A percentile compares a stretch with the other conserved stretches of the same genome.
Conservation (phyloP, 1,140 invertebrate genomes). For the Leptopilina clavipes region DNA sequence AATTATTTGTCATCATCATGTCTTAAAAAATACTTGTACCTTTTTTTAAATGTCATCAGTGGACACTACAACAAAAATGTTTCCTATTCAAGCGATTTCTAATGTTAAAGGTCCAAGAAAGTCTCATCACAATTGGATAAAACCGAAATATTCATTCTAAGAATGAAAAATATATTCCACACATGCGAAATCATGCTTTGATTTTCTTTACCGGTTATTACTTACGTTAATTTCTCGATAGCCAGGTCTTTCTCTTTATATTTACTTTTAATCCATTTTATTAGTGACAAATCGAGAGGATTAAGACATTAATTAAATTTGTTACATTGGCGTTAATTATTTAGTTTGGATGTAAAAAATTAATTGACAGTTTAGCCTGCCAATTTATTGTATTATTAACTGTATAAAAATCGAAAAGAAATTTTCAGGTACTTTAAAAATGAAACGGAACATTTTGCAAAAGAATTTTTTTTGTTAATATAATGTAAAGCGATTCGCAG, state of each 20-base stretch:
- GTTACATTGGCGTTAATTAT: too few species aligned
- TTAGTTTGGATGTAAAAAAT: too few species aligned
- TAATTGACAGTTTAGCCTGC: too few species aligned
- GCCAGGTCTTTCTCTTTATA: constrained; percentile 35
- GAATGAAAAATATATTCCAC: constrained; percentile 37
- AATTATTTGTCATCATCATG: too few species aligned
- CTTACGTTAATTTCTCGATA: constrained; percentile 49
- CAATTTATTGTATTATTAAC: too few species aligned
- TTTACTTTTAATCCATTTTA: background rate
- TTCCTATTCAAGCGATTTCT: background rate
- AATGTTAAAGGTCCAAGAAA: constrained; percentile 3
- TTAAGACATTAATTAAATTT: too few species aligned
- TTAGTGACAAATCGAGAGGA: too few species aligned
- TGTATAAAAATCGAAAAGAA: too few species aligned
- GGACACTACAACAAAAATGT: background rate
- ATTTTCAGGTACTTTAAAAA: too few species aligned
- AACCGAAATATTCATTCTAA: constrained; percentile 22
- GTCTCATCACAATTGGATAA: background rate
- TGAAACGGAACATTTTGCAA: too few species aligned
- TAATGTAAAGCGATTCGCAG: too few species aligned
- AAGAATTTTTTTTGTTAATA: too few species aligned
- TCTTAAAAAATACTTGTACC: constrained; percentile 8
- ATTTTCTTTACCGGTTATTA: constrained; percentile 40
- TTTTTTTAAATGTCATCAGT: background rate
- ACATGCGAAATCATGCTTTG: constrained; percentile 52